phyloP scores from a whole-genome alignment of 64 coral and sea anemone species.

The Trachythela sp. region DNA sequence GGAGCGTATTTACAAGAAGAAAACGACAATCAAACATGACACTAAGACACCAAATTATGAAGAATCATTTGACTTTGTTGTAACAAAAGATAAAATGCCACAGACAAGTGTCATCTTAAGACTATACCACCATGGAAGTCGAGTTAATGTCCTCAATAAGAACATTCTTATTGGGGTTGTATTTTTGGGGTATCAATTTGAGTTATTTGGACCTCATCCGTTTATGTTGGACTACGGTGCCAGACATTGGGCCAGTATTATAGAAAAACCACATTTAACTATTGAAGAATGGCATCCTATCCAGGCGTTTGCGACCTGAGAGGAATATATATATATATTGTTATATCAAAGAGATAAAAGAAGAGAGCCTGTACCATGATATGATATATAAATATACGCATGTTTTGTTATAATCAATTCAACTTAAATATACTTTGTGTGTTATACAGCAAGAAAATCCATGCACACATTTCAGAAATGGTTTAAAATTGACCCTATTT shows the following conservation, averaged over 20 bases:
- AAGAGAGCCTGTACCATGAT: too few relatives aligned
- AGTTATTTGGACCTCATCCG: background rate
- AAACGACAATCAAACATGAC: background rate
- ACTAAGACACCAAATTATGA: background rate
- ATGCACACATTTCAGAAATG: too few relatives aligned
- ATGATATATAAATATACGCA: too few relatives aligned
- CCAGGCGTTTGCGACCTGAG: background rate
- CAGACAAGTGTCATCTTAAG: background rate
- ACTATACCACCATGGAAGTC: background rate
- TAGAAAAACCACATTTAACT: background rate
- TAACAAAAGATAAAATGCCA: constrained; percentile 13
- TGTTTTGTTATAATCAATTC: too few relatives aligned
- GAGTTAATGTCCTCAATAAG: background rate
- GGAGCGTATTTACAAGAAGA: background rate
- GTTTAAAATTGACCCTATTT: too few relatives aligned
- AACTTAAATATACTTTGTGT: too few relatives aligned
- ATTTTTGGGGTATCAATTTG: constrained; percentile 21
- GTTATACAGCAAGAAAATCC: too few relatives aligned
- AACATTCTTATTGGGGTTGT: constrained; percentile 9
- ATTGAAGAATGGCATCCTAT: constrained; percentile 15
- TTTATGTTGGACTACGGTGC: constrained; percentile 15
- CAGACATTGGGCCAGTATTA: constrained; percentile 19
- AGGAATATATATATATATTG: background rate
- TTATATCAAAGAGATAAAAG: background rate
- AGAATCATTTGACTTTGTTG: constrained; percentile 16